A percentile compares a stretch with the other conserved stretches of the same genome.
These are phyloP conservation scores for Rhinophrynus dorsalis DNA, from an alignment of 2,797 vertebrate genomes.

Conservation along the genomic window DNA sequence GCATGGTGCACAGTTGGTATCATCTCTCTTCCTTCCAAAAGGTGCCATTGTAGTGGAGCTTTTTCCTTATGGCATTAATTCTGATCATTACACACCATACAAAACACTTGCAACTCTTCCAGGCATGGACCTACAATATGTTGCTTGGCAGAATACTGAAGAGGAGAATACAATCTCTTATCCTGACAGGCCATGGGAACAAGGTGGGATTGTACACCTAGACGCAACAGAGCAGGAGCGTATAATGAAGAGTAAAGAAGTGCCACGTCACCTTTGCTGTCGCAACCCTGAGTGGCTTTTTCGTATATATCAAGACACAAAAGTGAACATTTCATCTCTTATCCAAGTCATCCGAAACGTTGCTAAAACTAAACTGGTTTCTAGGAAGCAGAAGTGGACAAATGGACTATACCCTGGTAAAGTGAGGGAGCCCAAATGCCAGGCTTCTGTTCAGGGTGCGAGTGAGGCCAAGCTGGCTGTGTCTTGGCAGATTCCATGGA, in stretches of 20 bases:
- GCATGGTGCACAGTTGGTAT: constrained; percentile 94
- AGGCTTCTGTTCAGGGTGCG: constrained; percentile 84
- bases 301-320: constrained; percentile 96
- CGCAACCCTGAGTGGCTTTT: constrained; percentile 97
- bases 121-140: constrained; percentile 95
- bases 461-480: constrained; percentile 87
- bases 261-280: constrained; percentile 91
- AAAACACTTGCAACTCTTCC: constrained; percentile 89
- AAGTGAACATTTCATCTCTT: constrained; percentile 85
- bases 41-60: constrained; percentile 89
- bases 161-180: constrained; percentile 84
- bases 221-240: constrained; percentile 85
- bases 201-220: constrained; percentile 90
- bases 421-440: constrained; percentile 88
- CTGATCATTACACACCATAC: constrained; percentile 95
- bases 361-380: constrained; percentile 76
- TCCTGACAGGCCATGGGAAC: constrained; percentile 90
- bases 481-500: constrained; percentile 97
- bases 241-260: constrained; percentile 85
- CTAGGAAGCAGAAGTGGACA: constrained; percentile 75
- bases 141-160: constrained; percentile 86
- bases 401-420: constrained; percentile 87
- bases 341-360: constrained; percentile 77
- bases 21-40: constrained; percentile 90
- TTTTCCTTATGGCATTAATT: constrained; percentile 91